Evolutionary conservation across 2,888 invertebrate genomes (phyloP).

Genomic region (Drosophila eohydei): DNA sequence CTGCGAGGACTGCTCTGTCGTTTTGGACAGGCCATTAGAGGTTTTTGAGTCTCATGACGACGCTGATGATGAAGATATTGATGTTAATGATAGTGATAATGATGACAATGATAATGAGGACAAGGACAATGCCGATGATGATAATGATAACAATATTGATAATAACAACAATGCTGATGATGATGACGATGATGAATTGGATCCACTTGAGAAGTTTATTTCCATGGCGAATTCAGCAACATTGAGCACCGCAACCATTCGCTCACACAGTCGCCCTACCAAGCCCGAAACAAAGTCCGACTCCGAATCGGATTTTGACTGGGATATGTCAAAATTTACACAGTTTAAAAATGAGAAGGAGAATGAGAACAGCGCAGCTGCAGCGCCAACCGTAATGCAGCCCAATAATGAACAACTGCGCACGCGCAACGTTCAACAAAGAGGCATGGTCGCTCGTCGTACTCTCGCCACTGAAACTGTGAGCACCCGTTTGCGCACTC

Average conservation of each 20-base stretch:
- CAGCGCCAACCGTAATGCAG: not conserved
- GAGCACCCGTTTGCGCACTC: not conserved
- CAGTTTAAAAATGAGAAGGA: not conserved
- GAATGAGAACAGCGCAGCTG: not conserved
- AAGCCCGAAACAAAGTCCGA: not conserved
- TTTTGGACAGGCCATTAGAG: not conserved
- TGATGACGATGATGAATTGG: not conserved
- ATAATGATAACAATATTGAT: too few species aligned
- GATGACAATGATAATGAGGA: not conserved
- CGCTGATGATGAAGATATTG: not conserved
- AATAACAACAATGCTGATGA: not conserved
- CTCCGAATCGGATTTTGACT: not conserved
- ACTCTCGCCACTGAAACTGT: not conserved
- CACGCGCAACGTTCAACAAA: not conserved
- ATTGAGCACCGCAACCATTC: not conserved
- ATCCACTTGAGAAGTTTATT: slow-evolving; percentile 6
- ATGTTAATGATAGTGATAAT: too few species aligned
- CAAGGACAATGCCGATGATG: not conserved
- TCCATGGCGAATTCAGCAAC: not conserved
- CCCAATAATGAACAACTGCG: not conserved
- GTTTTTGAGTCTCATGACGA: not conserved
- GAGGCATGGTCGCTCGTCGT: not conserved
- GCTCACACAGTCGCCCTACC: not conserved
- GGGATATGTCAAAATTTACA: accelerated
- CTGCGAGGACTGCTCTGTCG: slow-evolving; percentile 27